Evolutionary conservation across 2,113 vertebrate species (phyloP), one percentile per base, ranked within the genome.

Genomic region (Onychostoma macrolepis): DNA sequence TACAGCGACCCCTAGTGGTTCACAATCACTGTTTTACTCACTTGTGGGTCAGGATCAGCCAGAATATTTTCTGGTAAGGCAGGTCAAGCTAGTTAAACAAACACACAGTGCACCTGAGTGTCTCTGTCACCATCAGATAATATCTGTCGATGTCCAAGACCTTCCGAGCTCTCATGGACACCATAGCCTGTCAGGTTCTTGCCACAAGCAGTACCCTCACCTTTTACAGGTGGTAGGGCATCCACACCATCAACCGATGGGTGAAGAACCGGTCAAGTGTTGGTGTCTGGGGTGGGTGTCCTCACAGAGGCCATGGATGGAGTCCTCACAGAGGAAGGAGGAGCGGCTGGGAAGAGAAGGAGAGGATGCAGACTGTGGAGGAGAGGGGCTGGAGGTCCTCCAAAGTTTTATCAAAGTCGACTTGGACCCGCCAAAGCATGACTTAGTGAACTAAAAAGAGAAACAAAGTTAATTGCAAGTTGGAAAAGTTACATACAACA

Each of bases 161-260:
- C 43, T 67, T 21, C 9, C 50, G 8, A 4, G 69, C 83, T 24
- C 50, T 85, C 6, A 12, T 76, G 63, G 53, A 45, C 33, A 43
- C 84, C 87, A n/a, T 50, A 63, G 5, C 69, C 85, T 0, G 58
- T 87, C 38, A 89, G 83, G 30, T 89, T 80, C 53, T 83, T 78
- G 19, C 61, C 50, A 74, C 89, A 89, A 2, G 11, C 38, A 33
- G 76, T 81, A 43, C 7, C 41, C 30, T 86, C 58, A 86, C 50
- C 33, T 86, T 86, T 58, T 75, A 77, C 61, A 85, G 78, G 71
- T 88, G 76, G 56, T 87, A 87, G 36, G 88, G 83, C 86, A 89
- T 89, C 86, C 89, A 89, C 48, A 88, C 78, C 63, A 89, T 33
- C 43, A 90, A 43, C 17, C 74, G 50, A 81, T 90, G 85, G 7